These are phyloP conservation scores for Cephonodes hylas DNA, from an alignment of 2,888 invertebrate genomes.

Conservation along the genomic window DNA sequence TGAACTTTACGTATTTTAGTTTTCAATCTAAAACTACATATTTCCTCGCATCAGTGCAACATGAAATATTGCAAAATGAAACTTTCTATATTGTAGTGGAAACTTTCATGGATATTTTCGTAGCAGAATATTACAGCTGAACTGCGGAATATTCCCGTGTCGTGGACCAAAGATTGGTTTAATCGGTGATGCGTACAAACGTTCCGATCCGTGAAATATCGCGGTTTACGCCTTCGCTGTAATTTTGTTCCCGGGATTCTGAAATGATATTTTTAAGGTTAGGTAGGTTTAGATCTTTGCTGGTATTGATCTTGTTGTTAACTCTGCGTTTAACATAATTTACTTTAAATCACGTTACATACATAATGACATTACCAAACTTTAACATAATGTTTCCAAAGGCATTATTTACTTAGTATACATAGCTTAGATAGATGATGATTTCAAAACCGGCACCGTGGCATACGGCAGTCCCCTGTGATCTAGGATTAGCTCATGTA, in stretches of 20 bases:
- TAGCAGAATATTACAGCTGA: neutral
- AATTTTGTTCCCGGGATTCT: neutral
- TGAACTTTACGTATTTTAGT: too few relatives aligned
- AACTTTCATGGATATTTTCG: neutral
- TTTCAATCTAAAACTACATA: neutral
- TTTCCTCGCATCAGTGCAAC: neutral
- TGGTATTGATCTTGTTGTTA: too few relatives aligned
- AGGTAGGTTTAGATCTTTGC: neutral
- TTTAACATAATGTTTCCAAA: too few relatives aligned
- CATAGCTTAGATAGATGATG: too few relatives aligned
- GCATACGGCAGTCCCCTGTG: too few relatives aligned
- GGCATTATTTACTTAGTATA: too few relatives aligned
- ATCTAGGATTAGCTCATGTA: too few relatives aligned
- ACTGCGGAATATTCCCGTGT: neutral
- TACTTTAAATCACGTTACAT: too few relatives aligned
- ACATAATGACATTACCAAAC: too few relatives aligned
- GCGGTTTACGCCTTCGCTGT: constrained; percentile 13
- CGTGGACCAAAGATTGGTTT: constrained; percentile 13
- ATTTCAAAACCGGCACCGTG: too few relatives aligned
- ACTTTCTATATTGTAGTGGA: neutral
- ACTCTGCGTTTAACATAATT: neutral
- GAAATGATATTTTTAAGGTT: neutral
- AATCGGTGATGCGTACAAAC: constrained; percentile 25
- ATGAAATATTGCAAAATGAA: neutral
- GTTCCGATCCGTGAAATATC: constrained; percentile 26